These are phyloP conservation scores for Sarcoramphus papa DNA, from an alignment of 2,797 vertebrate genomes.

Conservation along the genomic window DNA sequence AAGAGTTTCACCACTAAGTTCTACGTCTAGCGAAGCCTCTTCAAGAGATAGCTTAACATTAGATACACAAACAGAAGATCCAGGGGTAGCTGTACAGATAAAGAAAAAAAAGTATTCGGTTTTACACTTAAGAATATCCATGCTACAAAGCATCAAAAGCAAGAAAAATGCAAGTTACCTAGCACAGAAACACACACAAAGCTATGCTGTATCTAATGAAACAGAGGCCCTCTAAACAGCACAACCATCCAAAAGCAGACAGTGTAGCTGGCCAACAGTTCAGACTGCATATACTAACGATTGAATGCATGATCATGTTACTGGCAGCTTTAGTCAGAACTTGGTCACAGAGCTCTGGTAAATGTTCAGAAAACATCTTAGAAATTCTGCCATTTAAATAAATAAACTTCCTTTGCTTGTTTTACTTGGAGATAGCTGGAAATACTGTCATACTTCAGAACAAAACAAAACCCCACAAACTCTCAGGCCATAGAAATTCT, in stretches of 20 bases:
- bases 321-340: not conserved
- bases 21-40: not conserved
- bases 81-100: conserved; percentile 56
- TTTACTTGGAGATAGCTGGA: not conserved
- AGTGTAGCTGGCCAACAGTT: not conserved
- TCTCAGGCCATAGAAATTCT: not conserved
- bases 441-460: not conserved
- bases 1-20: conserved; percentile 17
- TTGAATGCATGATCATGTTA: not conserved
- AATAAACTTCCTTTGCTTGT: not conserved
- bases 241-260: not conserved
- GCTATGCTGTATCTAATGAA: not conserved
- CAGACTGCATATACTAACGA: not conserved
- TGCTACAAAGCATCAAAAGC: not conserved
- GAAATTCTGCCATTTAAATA: not conserved
- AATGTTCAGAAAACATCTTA: not conserved
- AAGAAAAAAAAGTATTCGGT: not conserved
- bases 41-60: conserved; percentile 30
- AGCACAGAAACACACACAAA: not conserved
- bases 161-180: not conserved
- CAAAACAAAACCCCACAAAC: not conserved
- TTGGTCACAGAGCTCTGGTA: not conserved
- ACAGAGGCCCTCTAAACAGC: not conserved
- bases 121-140: not conserved
- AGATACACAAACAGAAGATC: conserved; percentile 38